phyloP scores from a whole-genome alignment of 1,140 invertebrate species.

The Zaprionus kolodkinae region DNA sequence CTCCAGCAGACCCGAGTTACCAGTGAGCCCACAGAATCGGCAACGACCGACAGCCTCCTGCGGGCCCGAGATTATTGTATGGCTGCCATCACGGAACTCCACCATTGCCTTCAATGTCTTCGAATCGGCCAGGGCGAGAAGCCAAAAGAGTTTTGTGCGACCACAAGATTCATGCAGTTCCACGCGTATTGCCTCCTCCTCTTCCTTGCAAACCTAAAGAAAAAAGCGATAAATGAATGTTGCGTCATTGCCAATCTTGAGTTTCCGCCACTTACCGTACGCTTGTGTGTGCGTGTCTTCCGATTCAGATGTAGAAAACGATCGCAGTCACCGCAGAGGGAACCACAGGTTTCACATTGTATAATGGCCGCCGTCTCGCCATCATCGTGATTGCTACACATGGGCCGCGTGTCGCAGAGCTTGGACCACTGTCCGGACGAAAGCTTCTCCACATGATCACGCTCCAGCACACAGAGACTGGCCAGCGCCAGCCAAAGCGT shows the following conservation, averaged over 20 bases:
- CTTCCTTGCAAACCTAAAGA: conserved; percentile 92
- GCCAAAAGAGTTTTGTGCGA: conserved; percentile 97
- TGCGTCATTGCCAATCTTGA: not conserved
- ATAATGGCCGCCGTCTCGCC: conserved; percentile 97
- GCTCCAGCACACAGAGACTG: conserved; percentile 95
- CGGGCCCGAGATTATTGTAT: conserved; percentile 81
- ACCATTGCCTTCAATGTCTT: conserved; percentile 96
- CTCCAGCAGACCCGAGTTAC: conserved; percentile 92
- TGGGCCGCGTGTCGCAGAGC: conserved; percentile 84
- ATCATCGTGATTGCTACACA: conserved; percentile 98
- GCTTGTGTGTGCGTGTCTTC: conserved; percentile 92
- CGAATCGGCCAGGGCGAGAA: conserved; percentile 95
- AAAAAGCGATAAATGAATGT: not conserved
- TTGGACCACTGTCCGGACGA: conserved; percentile 90
- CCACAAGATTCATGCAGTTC: conserved; percentile 98
- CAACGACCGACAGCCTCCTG: conserved; percentile 90
- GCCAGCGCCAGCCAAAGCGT: conserved; percentile 96
- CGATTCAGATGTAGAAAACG: conserved; percentile 96
- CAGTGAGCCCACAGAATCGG: conserved; percentile 95
- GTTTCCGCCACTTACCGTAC: conserved; percentile 87
- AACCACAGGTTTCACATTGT: conserved; percentile 95
- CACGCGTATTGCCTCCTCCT: conserved; percentile 96
- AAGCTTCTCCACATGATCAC: conserved; percentile 94
- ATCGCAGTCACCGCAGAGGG: conserved; percentile 98
- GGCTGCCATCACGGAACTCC: conserved; percentile 93